Conservation (phyloP, 2,888 invertebrate species). For the Encarsia formosa region DNA sequence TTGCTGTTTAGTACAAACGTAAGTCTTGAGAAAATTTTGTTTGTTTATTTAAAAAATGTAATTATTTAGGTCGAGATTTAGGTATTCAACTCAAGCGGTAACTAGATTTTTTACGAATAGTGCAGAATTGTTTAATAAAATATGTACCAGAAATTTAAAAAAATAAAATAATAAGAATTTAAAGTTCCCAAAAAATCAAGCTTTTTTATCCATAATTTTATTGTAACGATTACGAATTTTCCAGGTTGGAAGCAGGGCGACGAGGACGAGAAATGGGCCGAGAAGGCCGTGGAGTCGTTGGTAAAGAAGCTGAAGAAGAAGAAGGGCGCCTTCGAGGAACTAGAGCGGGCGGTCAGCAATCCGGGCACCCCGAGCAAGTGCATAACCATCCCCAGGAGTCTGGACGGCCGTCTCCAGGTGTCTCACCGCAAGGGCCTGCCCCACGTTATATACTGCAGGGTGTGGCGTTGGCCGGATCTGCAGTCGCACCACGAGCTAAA, state of each 20-base stretch:
- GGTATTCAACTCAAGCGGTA: too few relatives aligned
- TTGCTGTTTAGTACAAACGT: too few relatives aligned
- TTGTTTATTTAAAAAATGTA: too few relatives aligned
- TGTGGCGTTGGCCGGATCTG: slow-evolving; percentile 40
- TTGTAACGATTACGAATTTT: too few relatives aligned
- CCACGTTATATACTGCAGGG: slow-evolving; percentile 55
- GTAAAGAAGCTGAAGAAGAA: slow-evolving; percentile 92
- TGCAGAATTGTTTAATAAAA: too few relatives aligned
- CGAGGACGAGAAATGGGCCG: slow-evolving; percentile 84
- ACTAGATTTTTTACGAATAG: too few relatives aligned
- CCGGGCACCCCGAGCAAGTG: slow-evolving; percentile 59
- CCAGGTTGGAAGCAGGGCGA: slow-evolving; percentile 61
- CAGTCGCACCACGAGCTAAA: slow-evolving; percentile 30
- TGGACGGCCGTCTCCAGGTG: slow-evolving; percentile 57
- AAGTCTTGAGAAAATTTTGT: too few relatives aligned
- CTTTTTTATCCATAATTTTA: too few relatives aligned
- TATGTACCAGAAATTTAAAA: too few relatives aligned
- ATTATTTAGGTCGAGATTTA: too few relatives aligned
- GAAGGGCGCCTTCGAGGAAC: slow-evolving; percentile 86
- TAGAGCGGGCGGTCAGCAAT: slow-evolving; percentile 59
- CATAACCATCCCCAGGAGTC: slow-evolving; percentile 60
- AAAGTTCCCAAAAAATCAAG: too few relatives aligned
- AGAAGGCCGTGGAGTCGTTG: slow-evolving; percentile 94
- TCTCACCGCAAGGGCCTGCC: slow-evolving; percentile 62
- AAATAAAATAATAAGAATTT: too few relatives aligned